phyloP scores from a whole-genome alignment of 2,888 invertebrate species.

The Lasioglossum oenotherae region DNA sequence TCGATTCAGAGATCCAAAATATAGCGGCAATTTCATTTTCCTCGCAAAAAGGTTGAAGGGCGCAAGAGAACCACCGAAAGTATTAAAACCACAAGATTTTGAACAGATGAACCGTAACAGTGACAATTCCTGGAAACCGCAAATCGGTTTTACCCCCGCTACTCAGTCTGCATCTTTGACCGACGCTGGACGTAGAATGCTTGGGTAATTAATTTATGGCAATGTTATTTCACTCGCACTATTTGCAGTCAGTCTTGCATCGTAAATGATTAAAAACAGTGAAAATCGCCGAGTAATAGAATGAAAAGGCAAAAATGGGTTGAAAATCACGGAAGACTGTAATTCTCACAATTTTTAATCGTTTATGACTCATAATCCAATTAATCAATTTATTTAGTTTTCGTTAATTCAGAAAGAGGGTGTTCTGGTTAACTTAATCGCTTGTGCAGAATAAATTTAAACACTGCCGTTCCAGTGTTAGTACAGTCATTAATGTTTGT shows the following conservation, averaged over 20 bases:
- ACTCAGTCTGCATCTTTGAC: slow-evolving; percentile 88
- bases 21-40: slow-evolving; percentile 90
- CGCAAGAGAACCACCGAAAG: slow-evolving; percentile 89
- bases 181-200: slow-evolving; percentile 90
- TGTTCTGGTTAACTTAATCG: too few relatives aligned
- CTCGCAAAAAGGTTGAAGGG: slow-evolving; percentile 89
- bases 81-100: slow-evolving; percentile 92
- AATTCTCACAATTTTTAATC: too few relatives aligned
- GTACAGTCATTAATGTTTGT: background rate
- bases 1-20: slow-evolving; percentile 92
- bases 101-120: slow-evolving; percentile 86
- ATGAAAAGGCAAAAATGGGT: too few relatives aligned
- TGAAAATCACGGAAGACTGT: too few relatives aligned
- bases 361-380: too few relatives aligned
- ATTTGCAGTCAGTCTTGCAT: background rate
- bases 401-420: too few relatives aligned
- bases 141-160: slow-evolving; percentile 91
- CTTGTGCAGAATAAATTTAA: background rate
- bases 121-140: slow-evolving; percentile 87
- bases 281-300: too few relatives aligned
- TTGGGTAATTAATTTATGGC: slow-evolving; percentile 85
- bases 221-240: background rate
- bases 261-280: too few relatives aligned
- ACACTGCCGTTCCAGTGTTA: background rate
- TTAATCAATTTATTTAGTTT: too few relatives aligned